Evolutionary conservation across 2,797 vertebrate genomes (phyloP), one percentile per base, ranked within the genome.

Genomic region (Thripadectes ignobilis): DNA sequence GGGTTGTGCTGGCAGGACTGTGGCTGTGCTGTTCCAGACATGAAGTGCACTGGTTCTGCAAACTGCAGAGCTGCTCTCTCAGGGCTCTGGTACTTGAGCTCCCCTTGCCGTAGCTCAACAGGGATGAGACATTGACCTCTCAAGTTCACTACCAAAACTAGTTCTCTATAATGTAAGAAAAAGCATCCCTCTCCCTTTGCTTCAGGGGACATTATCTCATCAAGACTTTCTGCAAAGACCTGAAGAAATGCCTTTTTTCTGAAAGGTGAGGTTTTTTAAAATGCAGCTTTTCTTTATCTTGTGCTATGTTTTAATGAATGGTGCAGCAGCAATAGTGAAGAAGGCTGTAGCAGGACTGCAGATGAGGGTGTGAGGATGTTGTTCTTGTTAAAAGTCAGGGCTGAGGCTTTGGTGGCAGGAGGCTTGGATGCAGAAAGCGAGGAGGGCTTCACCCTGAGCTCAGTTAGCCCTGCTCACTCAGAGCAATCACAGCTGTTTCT

Each of bases 401-500:
- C 74, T 85, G 74, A 43, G 89, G 24, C 21, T 83, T 63, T 46
- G 52, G 73, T 66, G 78, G 48, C 41, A n/a, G 68, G 76, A 82
- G 74, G 59, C 30, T 65, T 29, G 59, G 67, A 46, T 19, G 67
- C 45, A 58, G 94, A 80, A 27, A 72, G 71, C 0, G 0, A 58
- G 63, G 51, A 86, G 30, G 45, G 30, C 41, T 95, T 95, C 45
- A 59, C 71, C 54, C 46, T 17, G 21, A 13, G 59, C 73, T 91
- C 1, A 0, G 69, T 85, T 27, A 79, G 84, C 41, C 54, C 85
- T 68, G 76, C 69, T 94, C 55, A 16, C 71, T 59, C 71, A n/a
- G 65, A 89, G 85, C 85, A 77, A 20, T 61, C 71, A 6, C 80
- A 88, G 77, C 88, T 93, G 91, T 45, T 90, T 69, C 76, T 66